Conservation (phyloP, 2,888 invertebrate species). For the Polyploca ridens region DNA sequence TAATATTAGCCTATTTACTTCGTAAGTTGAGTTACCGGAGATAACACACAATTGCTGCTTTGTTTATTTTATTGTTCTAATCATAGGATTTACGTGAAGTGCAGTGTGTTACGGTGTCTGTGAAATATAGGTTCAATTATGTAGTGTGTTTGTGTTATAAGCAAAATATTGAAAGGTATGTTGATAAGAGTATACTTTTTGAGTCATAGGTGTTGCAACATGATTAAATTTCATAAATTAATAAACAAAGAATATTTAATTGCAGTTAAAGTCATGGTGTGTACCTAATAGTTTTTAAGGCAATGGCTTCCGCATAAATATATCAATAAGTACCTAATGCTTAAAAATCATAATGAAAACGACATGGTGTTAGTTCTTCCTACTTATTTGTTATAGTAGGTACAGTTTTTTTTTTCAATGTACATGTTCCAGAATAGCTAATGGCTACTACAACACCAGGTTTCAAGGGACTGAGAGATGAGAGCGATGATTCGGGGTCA, state of each 20-base stretch:
- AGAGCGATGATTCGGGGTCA: slow-evolving; percentile 67
- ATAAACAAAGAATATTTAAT: slow-evolving; percentile 1
- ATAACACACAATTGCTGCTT: slow-evolving; percentile 22
- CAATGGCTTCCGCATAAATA: background rate
- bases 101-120: background rate
- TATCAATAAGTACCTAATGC: no score
- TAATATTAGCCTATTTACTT: slow-evolving; percentile 31
- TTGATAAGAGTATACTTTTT: background rate
- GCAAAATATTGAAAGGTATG: slow-evolving; percentile 1
- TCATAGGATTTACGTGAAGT: background rate
- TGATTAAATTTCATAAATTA: background rate
- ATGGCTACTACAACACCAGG: slow-evolving; percentile 64
- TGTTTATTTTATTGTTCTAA: slow-evolving; percentile 7
- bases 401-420: background rate
- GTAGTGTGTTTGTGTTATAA: background rate
- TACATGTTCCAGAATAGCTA: slow-evolving; percentile 41
- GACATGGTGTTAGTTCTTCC: no score
- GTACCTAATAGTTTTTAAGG: background rate
- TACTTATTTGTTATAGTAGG: no score
- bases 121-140: background rate
- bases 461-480: slow-evolving; percentile 58
- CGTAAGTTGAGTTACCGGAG: slow-evolving; percentile 28
- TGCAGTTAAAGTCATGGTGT: background rate
- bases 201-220: background rate
- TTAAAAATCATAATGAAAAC: no score